A percentile compares a stretch with the other conserved stretches of the same genome.
These are phyloP conservation scores for Megaleporinus macrocephalus DNA, from an alignment of 2,113 vertebrate species.

Conservation along the genomic window DNA sequence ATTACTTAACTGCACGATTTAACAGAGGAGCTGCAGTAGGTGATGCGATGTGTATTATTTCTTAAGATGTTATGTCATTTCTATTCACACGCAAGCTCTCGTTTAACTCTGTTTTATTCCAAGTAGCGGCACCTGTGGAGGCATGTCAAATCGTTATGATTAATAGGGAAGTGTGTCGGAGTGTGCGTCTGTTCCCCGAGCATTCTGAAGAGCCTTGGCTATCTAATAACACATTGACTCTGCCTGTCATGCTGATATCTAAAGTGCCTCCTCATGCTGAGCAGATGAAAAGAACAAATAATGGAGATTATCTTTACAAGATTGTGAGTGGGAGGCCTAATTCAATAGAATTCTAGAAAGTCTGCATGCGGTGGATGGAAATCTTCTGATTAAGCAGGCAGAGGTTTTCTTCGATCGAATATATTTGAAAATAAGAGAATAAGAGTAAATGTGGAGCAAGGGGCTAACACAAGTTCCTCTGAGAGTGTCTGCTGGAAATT, in stretches of 20 bases:
- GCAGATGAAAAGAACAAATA: conserved; percentile 11
- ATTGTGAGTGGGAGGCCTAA: conserved; percentile 8
- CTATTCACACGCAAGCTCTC: conserved; percentile 18
- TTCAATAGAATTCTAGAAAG: conserved; percentile 37
- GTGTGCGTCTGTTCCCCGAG: neutral
- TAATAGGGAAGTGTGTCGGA: neutral
- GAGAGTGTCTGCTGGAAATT: neutral
- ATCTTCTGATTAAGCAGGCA: conserved; percentile 19
- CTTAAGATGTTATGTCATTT: conserved; percentile 28
- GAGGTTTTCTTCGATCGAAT: conserved; percentile 11
- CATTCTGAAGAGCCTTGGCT: conserved; percentile 11
- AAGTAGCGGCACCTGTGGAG: conserved; percentile 2
- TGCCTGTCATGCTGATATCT: neutral
- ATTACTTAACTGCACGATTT: conserved; percentile 15
- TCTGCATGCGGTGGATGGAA: neutral
- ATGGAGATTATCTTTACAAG: neutral
- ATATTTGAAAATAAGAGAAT: neutral
- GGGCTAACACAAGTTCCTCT: neutral
- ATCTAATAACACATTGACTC: conserved; percentile 25
- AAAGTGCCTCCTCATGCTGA: neutral
- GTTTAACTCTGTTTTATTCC: conserved; percentile 25
- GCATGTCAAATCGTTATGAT: neutral
- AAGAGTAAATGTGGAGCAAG: conserved; percentile 2
- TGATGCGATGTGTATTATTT: conserved; percentile 24
- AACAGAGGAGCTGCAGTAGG: neutral